A percentile compares a stretch with the other conserved stretches of the same genome.
Conservation (phyloP, 2,888 invertebrate species). For the Agriopis marginaria region DNA sequence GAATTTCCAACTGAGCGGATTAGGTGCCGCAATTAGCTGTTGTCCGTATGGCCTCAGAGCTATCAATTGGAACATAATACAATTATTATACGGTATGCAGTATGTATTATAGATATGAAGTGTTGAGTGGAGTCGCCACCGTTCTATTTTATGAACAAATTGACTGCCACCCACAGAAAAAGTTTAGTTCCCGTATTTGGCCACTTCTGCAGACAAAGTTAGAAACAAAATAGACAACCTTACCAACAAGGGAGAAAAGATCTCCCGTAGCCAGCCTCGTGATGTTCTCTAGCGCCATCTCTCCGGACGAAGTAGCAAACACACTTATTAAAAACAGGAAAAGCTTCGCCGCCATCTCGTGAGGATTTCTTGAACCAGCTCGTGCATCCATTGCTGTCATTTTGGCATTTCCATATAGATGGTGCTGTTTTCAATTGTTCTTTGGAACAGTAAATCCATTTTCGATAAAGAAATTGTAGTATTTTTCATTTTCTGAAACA, state of each 20-base stretch:
- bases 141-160: too few species aligned
- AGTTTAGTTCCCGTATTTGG: too few species aligned
- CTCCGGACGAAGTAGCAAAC: conserved; percentile 59
- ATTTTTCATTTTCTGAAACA: conserved; percentile 54
- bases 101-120: too few species aligned
- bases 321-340: conserved; percentile 54
- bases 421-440: conserved; percentile 46
- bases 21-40: too few species aligned
- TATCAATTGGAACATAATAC: too few species aligned
- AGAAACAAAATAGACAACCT: conserved; percentile 40
- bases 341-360: conserved; percentile 70
- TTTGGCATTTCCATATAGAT: conserved; percentile 52
- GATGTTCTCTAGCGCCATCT: conserved; percentile 81
- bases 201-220: too few species aligned
- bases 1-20: too few species aligned
- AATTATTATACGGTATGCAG: too few species aligned
- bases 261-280: conserved; percentile 88
- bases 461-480: conserved; percentile 40
- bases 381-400: conserved; percentile 51
- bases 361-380: conserved; percentile 42
- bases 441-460: conserved; percentile 39
- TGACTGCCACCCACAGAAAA: too few species aligned
- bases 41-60: too few species aligned
- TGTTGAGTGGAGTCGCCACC: too few species aligned
- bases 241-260: conserved; percentile 85